phyloP scores from a whole-genome alignment of 2,113 vertebrate species.

The Ailuropoda melanoleuca region DNA sequence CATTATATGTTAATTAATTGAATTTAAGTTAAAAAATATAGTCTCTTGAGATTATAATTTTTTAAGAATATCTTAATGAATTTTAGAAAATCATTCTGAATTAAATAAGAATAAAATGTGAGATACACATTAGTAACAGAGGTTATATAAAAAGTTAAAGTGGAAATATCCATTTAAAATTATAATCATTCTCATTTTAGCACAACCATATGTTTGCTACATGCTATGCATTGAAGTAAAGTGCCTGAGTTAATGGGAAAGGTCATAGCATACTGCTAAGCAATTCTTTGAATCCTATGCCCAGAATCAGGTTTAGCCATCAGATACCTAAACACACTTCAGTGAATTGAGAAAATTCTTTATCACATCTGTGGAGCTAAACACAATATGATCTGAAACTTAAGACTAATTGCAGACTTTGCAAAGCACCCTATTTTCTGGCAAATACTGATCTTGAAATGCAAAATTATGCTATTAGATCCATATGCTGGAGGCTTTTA shows the following conservation, averaged over 20 bases:
- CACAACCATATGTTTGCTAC: neutral
- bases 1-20: neutral
- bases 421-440: neutral
- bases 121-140: neutral
- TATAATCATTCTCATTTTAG: neutral
- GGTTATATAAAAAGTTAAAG: neutral
- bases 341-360: conserved; percentile 58
- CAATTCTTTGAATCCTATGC: conserved; percentile 55
- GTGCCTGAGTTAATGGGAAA: conserved; percentile 46
- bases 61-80: neutral
- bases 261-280: conserved; percentile 44
- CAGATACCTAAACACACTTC: conserved; percentile 30
- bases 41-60: neutral
- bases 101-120: neutral
- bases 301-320: conserved; percentile 43
- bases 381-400: neutral
- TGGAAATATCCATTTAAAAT: neutral
- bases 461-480: neutral
- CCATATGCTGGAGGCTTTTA: neutral
- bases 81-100: neutral
- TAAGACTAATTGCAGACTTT: neutral
- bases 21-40: neutral
- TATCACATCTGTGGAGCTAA: neutral
- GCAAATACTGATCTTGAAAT: conserved; percentile 24
- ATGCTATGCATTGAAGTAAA: neutral